phyloP scores from a whole-genome alignment of 2,888 invertebrate genomes.

The Anthrax anthrax region DNA sequence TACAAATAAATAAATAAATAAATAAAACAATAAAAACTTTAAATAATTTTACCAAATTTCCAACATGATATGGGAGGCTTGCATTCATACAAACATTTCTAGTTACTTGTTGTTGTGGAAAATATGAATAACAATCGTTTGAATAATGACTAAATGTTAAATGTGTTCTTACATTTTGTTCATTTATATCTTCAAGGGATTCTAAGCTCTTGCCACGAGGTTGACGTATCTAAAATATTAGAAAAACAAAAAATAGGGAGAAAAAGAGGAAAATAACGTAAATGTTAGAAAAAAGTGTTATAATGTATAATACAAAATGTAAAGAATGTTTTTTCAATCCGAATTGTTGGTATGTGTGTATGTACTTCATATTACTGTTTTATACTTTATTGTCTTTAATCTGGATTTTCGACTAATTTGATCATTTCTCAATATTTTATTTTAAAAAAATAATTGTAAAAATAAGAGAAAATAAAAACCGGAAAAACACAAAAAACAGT shows the following conservation, averaged over 20 bases:
- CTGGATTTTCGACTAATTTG: too few species aligned
- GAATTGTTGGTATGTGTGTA: too few species aligned
- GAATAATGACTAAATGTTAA: conserved; percentile 35
- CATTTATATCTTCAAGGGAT: conserved; percentile 66
- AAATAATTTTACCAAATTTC: conserved; percentile 23
- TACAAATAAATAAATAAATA: neutral
- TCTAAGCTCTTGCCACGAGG: conserved; percentile 75
- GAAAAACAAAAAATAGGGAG: neutral
- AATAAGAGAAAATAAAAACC: too few species aligned
- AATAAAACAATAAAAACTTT: neutral
- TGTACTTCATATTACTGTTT: too few species aligned
- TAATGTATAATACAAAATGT: too few species aligned
- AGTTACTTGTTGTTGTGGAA: conserved; percentile 21
- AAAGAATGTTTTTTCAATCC: too few species aligned
- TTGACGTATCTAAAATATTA: conserved; percentile 71
- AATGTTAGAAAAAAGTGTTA: neutral
- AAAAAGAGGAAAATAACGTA: neutral
- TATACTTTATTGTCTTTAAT: too few species aligned
- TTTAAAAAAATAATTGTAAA: too few species aligned
- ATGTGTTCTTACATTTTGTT: conserved; percentile 39
- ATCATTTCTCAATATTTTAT: too few species aligned
- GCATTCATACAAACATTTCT: conserved; percentile 13
- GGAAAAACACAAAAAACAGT: too few species aligned
- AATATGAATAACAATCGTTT: conserved; percentile 32
- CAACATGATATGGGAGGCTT: conserved; percentile 21